Evolutionary conservation across 2,113 vertebrate genomes (phyloP).

Genomic region (Caloenas nicobarica): DNA sequence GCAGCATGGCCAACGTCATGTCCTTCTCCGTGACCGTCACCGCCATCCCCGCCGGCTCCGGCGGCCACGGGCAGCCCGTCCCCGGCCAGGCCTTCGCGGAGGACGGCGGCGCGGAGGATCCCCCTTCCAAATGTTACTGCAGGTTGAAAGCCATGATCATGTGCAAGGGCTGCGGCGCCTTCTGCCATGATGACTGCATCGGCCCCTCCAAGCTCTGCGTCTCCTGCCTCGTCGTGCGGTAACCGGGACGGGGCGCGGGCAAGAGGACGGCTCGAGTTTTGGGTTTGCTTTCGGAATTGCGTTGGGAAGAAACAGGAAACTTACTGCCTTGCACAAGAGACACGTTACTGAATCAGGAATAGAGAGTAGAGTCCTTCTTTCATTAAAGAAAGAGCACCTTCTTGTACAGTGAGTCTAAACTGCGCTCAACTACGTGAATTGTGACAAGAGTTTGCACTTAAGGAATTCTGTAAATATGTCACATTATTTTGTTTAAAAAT

Average conservation of each 20-base stretch:
- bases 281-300: neutral
- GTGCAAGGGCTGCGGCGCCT: conserved; percentile 97
- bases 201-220: conserved; percentile 97
- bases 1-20: conserved; percentile 87
- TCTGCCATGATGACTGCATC: conserved; percentile 98
- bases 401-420: conserved; percentile 76
- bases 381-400: conserved; percentile 79
- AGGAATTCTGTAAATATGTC: conserved; percentile 84
- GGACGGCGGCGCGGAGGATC: conserved; percentile 80
- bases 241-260: neutral
- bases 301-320: conserved; percentile 59
- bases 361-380: conserved; percentile 64
- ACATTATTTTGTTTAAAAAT: conserved; percentile 76
- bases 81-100: conserved; percentile 86
- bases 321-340: conserved; percentile 69
- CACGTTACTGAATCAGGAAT: conserved; percentile 71
- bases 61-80: conserved; percentile 76
- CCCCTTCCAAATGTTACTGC: conserved; percentile 95
- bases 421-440: conserved; percentile 74
- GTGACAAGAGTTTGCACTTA: conserved; percentile 93
- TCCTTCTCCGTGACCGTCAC: conserved; percentile 98
- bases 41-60: conserved; percentile 84
- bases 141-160: conserved; percentile 99
- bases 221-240: conserved; percentile 96
- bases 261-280: neutral